phyloP scores from a whole-genome alignment of 2,888 invertebrate genomes.

The Hipparchia sbordonii region DNA sequence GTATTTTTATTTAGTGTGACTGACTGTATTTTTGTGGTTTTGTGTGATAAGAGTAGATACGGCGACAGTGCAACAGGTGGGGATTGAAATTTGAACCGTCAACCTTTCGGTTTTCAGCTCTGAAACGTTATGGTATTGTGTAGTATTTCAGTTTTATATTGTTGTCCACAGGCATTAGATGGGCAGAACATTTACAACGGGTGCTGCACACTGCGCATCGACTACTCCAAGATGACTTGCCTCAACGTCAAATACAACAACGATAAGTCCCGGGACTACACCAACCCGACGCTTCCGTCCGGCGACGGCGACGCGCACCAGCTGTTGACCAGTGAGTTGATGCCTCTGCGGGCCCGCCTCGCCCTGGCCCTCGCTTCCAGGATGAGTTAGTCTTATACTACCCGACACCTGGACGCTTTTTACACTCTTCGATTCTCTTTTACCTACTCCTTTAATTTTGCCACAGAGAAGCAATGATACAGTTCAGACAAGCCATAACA shows the following conservation, averaged over 20 bases:
- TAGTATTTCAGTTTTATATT: constrained; percentile 8
- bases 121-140: too few relatives aligned
- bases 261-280: constrained; percentile 99
- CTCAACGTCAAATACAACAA: constrained; percentile 99
- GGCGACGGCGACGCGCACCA: constrained; percentile 90
- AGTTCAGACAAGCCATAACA: background rate
- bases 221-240: constrained; percentile 99
- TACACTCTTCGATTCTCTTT: constrained; percentile 53
- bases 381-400: constrained; percentile 85
- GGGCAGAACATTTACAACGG: constrained; percentile 99
- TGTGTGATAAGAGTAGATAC: too few relatives aligned
- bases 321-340: constrained; percentile 86
- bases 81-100: too few relatives aligned
- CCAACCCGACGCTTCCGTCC: constrained; percentile 98
- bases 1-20: too few relatives aligned
- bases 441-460: constrained; percentile 32
- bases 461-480: background rate
- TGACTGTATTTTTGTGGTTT: too few relatives aligned
- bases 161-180: constrained; percentile 90
- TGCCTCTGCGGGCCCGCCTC: constrained; percentile 78
- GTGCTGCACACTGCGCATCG: constrained; percentile 99
- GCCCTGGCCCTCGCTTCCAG: constrained; percentile 80
- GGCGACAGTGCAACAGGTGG: too few relatives aligned
- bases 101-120: too few relatives aligned
- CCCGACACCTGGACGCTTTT: constrained; percentile 67